Evolutionary conservation across 2,797 vertebrate species (phyloP).

Genomic region (Falco concolor): DNA sequence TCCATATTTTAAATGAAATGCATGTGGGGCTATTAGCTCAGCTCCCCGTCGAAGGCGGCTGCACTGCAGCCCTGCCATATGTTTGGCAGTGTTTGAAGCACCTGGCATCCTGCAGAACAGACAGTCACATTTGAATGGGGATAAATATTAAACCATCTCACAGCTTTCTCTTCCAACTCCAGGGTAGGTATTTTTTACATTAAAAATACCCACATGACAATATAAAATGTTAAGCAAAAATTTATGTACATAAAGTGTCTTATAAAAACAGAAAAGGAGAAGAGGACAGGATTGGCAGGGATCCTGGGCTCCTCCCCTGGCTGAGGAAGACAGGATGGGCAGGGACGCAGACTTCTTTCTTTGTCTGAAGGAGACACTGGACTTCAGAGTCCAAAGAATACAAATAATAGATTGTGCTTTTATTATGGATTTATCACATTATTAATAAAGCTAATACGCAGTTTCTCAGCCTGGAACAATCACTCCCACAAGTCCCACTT

Average conservation of each 20-base stretch:
- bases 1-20: slow-evolving; percentile 53
- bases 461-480: neutral
- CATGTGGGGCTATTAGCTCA: slow-evolving; percentile 23
- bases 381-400: neutral
- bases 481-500: neutral
- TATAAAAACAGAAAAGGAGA: neutral
- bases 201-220: neutral
- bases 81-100: slow-evolving; percentile 44
- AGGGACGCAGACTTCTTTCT: neutral
- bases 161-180: neutral
- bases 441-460: neutral
- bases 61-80: neutral
- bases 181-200: neutral
- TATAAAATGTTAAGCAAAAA: slow-evolving; percentile 2
- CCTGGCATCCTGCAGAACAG: slow-evolving; percentile 34
- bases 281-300: neutral
- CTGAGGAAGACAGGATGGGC: slow-evolving; percentile 1
- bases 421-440: neutral
- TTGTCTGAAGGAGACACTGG: slow-evolving; percentile 1
- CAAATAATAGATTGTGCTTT: neutral
- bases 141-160: slow-evolving; percentile 15
- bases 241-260: neutral
- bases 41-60: neutral
- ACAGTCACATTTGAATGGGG: neutral
- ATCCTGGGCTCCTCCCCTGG: neutral